A percentile compares a stretch with the other conserved stretches of the same genome.
Conservation (phyloP, 1,140 invertebrate genomes). For the Oreohelix idahoensis region DNA sequence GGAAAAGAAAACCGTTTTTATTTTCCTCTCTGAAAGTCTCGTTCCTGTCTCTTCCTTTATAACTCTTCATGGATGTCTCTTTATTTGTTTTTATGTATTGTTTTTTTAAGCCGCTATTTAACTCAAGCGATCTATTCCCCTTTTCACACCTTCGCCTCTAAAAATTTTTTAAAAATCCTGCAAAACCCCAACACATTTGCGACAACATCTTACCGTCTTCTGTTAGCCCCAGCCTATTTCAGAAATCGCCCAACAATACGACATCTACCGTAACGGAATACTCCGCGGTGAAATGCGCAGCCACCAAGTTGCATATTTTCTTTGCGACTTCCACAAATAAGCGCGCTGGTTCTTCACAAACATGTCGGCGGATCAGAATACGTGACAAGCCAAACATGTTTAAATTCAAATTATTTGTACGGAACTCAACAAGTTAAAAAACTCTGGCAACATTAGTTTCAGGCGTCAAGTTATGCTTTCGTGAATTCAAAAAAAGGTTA, state of each 20-base stretch:
- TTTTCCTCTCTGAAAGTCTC: too few species aligned
- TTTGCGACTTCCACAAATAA: background rate
- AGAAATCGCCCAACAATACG: background rate
- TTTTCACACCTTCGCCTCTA: too few species aligned
- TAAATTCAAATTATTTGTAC: background rate
- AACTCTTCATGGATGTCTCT: too few species aligned
- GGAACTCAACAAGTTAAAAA: background rate
- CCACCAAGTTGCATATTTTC: background rate
- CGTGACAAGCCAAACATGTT: background rate
- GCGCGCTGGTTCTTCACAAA: background rate
- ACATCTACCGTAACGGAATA: background rate
- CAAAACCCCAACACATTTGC: too few species aligned
- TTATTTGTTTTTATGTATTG: too few species aligned
- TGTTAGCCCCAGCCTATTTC: background rate
- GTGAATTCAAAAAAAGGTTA: background rate
- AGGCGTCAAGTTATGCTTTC: background rate
- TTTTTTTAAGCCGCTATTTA: too few species aligned
- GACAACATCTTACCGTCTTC: background rate
- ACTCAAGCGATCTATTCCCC: too few species aligned
- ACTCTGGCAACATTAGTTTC: background rate
- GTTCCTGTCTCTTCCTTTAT: too few species aligned
- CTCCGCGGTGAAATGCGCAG: background rate
- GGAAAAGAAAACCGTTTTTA: too few species aligned
- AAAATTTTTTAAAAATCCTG: too few species aligned
- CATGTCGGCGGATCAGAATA: background rate